Base-by-base conservation (phyloP, 2,113 vertebrate genomes). In the Aspiorhynchus laticeps region DNA sequence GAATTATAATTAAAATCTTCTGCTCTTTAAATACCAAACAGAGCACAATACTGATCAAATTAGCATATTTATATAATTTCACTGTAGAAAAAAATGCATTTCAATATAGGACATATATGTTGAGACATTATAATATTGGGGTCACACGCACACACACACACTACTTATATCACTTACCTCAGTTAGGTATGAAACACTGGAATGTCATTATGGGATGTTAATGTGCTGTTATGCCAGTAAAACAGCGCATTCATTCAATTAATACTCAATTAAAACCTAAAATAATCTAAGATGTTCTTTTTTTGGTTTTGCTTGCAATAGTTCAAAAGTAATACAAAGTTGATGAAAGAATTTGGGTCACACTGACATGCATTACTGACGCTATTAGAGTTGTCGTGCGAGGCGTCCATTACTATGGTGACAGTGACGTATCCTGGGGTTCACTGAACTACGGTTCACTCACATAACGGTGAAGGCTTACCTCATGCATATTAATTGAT, bases 401-500 rank as follows among this genome's bases (percentile, higher is more conserved):
- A 31, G 84, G 78, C 87, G 21, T 76, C 83, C 36, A 93, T 95
- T 38, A 88, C 85, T 92, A 91, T 85, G 93, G 91, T 5, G 67
- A 92, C 56, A 65, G 51, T 91, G 91, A 92, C 85, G 85, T 80
- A 59, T 33, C 33, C 79, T 31, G 26, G 56, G 5, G 14, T 46
- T n/a, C 31, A 78, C 26, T 53, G 48, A 78, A 78, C 28, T 19
- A 33, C 0, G 78, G 77, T 59, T 59, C 53, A 24, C 19, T 59
- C 53, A 80, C n/a, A 33, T 19, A 80, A 26, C 28, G 1, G 48
- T 33, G 17, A 46, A 79, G 19, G 12, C 81, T 78, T 19, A 56
- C 71, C n/a, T 53, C 48, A 74, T 84, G 67, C 67, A 84, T 84
- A 38, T 84, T 74, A 59, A 84, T 74, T 17, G 8, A 74, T 7